Conservation (phyloP, 2,113 vertebrate species). For the Microtus ochrogaster region DNA sequence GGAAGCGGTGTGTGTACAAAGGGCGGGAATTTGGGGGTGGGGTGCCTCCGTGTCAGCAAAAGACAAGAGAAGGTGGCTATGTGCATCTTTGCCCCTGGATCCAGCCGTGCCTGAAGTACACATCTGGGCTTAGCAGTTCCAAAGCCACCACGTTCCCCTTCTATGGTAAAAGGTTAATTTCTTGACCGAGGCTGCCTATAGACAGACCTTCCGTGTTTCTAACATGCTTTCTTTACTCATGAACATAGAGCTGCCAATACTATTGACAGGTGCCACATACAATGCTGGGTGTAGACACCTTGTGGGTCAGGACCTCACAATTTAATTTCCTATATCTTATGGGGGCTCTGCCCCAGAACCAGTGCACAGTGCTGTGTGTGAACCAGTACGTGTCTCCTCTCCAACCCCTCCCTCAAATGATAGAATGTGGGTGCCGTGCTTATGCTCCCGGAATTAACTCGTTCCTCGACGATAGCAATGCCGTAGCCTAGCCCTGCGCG, state of each 20-base stretch:
- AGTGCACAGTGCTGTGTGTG: not conserved
- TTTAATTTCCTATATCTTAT: not conserved
- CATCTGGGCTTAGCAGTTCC: not conserved
- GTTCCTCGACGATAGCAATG: not conserved
- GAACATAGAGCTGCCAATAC: not conserved
- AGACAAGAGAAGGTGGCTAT: not conserved
- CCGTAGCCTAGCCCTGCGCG: not conserved
- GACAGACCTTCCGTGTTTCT: not conserved
- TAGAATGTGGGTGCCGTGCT: not conserved
- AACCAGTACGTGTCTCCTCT: not conserved
- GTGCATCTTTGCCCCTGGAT: not conserved
- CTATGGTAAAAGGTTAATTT: not conserved
- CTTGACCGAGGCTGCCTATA: not conserved
- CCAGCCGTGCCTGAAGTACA: slow-evolving; percentile 21
- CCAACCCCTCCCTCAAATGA: not conserved
- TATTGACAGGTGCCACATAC: not conserved
- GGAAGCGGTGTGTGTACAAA: not conserved
- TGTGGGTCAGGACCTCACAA: not conserved
- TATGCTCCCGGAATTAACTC: not conserved
- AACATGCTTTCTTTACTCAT: not conserved
- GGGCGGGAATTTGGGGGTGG: not conserved
- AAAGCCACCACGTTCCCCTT: not conserved
- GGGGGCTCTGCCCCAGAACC: not conserved
- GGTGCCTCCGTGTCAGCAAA: not conserved
- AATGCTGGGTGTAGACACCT: not conserved